phyloP scores from a whole-genome alignment of 2,113 vertebrate species.

The Aphyosemion australe region DNA sequence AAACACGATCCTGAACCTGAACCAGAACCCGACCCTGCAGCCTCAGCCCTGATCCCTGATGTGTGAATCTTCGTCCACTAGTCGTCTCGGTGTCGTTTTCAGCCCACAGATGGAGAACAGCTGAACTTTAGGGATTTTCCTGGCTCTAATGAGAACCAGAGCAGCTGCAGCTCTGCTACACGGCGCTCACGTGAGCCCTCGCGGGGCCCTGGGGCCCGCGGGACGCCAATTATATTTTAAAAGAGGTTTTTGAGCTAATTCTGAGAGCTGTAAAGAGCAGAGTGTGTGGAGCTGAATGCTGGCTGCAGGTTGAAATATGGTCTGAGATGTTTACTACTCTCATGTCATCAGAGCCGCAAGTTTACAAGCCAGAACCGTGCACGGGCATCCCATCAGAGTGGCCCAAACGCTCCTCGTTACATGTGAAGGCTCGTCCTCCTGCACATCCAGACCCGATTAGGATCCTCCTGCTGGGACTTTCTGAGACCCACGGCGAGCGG shows the following conservation, averaged over 20 bases:
- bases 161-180: conserved; percentile 6
- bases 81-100: background rate
- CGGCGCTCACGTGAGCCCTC: conserved; percentile 19
- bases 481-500: background rate
- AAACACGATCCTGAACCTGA: too few relatives aligned
- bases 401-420: background rate
- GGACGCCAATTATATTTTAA: conserved; percentile 25
- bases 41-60: background rate
- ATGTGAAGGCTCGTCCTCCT: conserved; percentile 12
- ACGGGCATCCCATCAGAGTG: background rate
- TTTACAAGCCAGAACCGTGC: conserved; percentile 15
- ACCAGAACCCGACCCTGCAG: background rate
- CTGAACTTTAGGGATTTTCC: conserved; percentile 24
- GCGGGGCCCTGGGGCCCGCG: background rate
- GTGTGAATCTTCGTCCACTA: too few relatives aligned
- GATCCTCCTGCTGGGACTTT: conserved; percentile 27
- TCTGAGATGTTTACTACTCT: conserved; percentile 28
- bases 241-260: conserved; percentile 29
- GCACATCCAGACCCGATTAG: conserved; percentile 28
- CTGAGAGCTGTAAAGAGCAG: conserved; percentile 2
- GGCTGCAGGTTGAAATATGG: background rate
- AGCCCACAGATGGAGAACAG: conserved; percentile 7
- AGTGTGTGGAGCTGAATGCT: background rate
- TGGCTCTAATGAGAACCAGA: conserved; percentile 19
- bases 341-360: conserved; percentile 12